These are phyloP conservation scores for Bagarius yarrelli DNA, from an alignment of 2,113 vertebrate species.

Conservation along the genomic window DNA sequence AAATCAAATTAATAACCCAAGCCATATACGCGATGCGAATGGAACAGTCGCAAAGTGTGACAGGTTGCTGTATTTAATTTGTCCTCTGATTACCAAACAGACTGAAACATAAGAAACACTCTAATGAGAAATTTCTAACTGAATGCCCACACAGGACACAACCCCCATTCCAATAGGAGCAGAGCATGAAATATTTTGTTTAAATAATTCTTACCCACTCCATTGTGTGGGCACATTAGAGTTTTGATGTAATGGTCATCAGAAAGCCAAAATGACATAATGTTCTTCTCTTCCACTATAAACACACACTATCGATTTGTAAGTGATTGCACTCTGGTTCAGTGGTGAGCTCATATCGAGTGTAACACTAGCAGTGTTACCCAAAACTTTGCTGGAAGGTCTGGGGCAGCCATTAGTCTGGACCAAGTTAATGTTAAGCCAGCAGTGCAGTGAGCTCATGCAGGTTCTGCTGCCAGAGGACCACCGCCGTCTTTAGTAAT, in stretches of 20 bases:
- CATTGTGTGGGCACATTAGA: constrained; percentile 32
- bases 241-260: constrained; percentile 38
- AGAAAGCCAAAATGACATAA: constrained; percentile 29
- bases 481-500: constrained; percentile 20
- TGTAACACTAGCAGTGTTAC: constrained; percentile 34
- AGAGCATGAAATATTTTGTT: constrained; percentile 10
- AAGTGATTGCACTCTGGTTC: constrained; percentile 11
- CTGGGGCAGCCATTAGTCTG: background rate
- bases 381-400: constrained; percentile 29
- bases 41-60: background rate
- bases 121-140: constrained; percentile 34
- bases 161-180: constrained; percentile 19
- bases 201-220: constrained; percentile 8
- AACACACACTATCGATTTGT: constrained; percentile 36
- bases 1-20: background rate
- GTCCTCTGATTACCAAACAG: background rate
- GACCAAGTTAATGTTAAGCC: constrained; percentile 26
- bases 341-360: constrained; percentile 37
- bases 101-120: constrained; percentile 22
- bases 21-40: background rate
- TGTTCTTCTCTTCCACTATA: constrained; percentile 32
- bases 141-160: constrained; percentile 9
- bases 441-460: constrained; percentile 39
- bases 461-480: constrained; percentile 27
- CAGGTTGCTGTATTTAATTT: constrained; percentile 26